Base-by-base conservation (phyloP, 2,113 vertebrate genomes). In the Pitta sordida region DNA sequence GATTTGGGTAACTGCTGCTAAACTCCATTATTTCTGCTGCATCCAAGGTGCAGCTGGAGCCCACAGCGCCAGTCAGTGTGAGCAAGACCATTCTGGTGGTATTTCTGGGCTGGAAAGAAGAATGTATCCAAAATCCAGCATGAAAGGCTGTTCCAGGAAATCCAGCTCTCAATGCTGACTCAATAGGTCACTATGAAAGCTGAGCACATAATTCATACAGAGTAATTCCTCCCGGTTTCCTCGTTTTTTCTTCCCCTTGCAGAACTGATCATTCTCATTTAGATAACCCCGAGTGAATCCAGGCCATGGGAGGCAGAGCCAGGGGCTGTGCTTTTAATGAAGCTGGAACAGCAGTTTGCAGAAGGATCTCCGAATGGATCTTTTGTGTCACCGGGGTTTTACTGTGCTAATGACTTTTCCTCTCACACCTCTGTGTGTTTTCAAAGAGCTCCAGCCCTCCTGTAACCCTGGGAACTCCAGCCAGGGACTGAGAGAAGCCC, bases 111-210 rank as follows among this genome's bases (percentile, higher is more conserved):
- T 86, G 75, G 90, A 91, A 94, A 94, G 89, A 79, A 80, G 59
- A 91, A 70, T 79, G 44, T 67, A 90, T 52, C 82, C 51, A 67
- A 91, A 95, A 94, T 94, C 15, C 87, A 80, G 62, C 81, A 95
- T 87, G 94, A 95, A 95, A 95, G 55, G 58, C 79, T 80, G 55
- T 39, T 83, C 65, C 34, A 94, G 89, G 87, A 92, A 95, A 94
- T 39, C 46, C 46, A 41, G 15, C 87, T 83, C 78, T 89, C 4
- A 5, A 3, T 44, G 51, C 71, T 88, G 87, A 69, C 79, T 94
- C 93, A 83, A 67, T 65, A 63, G 92, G 86, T 74, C 86, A 83
- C 71, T 62, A n/a, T 59, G 81, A 91, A 87, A 96, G 82, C 91
- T 65, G 79, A 83, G 68, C 59, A 86, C 68, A 68, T 80, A 36